Evolutionary conservation across 2,113 vertebrate genomes (phyloP), one percentile per base, ranked within the genome.

Genomic region (Stegostoma tigrinum): DNA sequence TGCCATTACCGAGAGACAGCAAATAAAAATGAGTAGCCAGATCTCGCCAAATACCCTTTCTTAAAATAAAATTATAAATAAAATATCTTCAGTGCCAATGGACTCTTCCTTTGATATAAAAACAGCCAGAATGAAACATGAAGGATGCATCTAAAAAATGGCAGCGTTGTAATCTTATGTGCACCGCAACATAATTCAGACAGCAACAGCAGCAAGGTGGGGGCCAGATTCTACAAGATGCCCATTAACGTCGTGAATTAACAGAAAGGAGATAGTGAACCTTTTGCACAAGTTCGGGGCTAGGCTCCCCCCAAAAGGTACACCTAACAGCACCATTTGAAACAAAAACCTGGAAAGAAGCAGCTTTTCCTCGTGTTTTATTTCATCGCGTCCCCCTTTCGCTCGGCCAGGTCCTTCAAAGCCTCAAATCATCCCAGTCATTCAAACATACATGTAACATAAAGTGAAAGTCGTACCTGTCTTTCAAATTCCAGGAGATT

Each of bases 101-200:
- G 24, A 72, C 24, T 30, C 30, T 89, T 30, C 10, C 12, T 3
- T 24, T 19, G 45, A 48, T 30, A 34, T 83, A 61, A 15, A 5
- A 64, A 45, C 89, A 91, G 55, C 48, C 21, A 89, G 1, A 61
- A 55, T 91, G 34, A 64, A 91, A 66, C 30, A 19, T 61, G 55
- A 64, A 91, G 42, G 83, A 52, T 89, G 42, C 10, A 2, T 0
- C 89, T n/a, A 19, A 30, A 91, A 91, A 91, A 91, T 91, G 89
- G 89, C 89, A 91, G 89, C 89, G 5, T 17, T 91, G 89, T 91
- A 66, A 91, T 64, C 52, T n/a, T 64, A 91, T 91, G 55, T 34
- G 27, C 89, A 12, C 55, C 66, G 89, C 61, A 91, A 64, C 27
- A 61, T 45, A 86, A 48, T 61, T 48, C 83, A 86, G 83, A 23